A percentile compares a stretch with the other conserved stretches of the same genome.
phyloP scores from a whole-genome alignment of 2,888 invertebrate species.

The Cactoblastis cactorum region DNA sequence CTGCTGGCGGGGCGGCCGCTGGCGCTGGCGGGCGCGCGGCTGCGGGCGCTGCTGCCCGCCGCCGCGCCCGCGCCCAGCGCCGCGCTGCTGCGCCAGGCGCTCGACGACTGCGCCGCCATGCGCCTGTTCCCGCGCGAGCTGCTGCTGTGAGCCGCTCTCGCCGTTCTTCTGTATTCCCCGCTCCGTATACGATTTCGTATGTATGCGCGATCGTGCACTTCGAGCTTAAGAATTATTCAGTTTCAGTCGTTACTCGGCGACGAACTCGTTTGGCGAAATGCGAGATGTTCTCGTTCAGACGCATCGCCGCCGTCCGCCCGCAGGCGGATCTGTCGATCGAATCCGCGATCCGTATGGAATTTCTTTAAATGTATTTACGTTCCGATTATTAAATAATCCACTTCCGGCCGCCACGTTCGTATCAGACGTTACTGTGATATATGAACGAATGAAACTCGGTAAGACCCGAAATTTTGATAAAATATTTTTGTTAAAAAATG shows the following conservation, averaged over 20 bases:
- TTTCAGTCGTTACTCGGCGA: no score
- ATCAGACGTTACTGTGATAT: slow-evolving; percentile 32
- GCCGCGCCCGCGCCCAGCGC: slow-evolving; percentile 81
- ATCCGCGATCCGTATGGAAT: no score
- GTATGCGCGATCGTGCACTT: no score
- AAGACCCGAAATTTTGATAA: slow-evolving; percentile 21
- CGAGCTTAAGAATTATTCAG: no score
- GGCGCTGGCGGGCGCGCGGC: slow-evolving; percentile 84
- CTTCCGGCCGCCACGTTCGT: background rate
- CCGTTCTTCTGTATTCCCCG: no score
- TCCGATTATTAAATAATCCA: background rate
- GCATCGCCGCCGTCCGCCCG: no score
- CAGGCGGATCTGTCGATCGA: no score
- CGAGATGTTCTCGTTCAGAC: no score
- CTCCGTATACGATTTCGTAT: no score
- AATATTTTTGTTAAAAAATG: slow-evolving; percentile 28
- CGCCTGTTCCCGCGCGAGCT: slow-evolving; percentile 89
- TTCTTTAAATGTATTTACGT: no score
- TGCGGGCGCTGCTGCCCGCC: slow-evolving; percentile 80
- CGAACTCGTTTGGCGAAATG: no score
- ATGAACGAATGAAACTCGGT: slow-evolving; percentile 26
- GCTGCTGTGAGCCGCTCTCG: slow-evolving; percentile 80
- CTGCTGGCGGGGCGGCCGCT: slow-evolving; percentile 90
- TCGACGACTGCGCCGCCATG: slow-evolving; percentile 90
- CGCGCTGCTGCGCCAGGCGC: slow-evolving; percentile 82